phyloP scores from a whole-genome alignment of 23 tunicate species.

The Halocynthia aurantium region DNA sequence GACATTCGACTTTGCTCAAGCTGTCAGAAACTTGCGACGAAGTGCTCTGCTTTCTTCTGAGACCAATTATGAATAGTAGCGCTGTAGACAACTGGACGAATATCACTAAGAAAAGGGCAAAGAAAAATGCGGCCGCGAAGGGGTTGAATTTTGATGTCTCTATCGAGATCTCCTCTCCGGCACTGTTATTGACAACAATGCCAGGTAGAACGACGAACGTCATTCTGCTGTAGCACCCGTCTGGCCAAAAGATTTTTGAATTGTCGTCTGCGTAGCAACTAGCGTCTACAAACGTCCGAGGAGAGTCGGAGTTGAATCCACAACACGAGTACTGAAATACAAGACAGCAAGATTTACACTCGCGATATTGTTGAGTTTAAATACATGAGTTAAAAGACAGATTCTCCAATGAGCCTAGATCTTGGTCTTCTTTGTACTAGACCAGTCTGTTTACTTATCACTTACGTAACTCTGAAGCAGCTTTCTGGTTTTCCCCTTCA shows the following conservation, averaged over 20 bases:
- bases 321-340: constrained; percentile 1
- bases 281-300: neutral
- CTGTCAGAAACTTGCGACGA: too few species aligned
- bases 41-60: too few species aligned
- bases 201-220: neutral
- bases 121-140: neutral
- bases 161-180: neutral
- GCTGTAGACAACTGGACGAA: neutral
- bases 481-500: neutral
- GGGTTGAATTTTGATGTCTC: neutral
- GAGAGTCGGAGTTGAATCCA: neutral
- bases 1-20: too few species aligned
- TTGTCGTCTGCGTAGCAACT: constrained; percentile 1
- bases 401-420: too few species aligned
- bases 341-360: neutral
- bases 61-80: too few species aligned
- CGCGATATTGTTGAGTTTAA: too few species aligned
- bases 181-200: neutral
- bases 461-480: constrained; percentile 1
- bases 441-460: too few species aligned
- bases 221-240: constrained; percentile 5
- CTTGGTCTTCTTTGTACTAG: too few species aligned
- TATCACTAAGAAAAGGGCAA: neutral
- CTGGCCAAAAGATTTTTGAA: neutral
- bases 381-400: too few species aligned